Conservation (phyloP, 2,888 invertebrate genomes). For the Xylocampa areola region DNA sequence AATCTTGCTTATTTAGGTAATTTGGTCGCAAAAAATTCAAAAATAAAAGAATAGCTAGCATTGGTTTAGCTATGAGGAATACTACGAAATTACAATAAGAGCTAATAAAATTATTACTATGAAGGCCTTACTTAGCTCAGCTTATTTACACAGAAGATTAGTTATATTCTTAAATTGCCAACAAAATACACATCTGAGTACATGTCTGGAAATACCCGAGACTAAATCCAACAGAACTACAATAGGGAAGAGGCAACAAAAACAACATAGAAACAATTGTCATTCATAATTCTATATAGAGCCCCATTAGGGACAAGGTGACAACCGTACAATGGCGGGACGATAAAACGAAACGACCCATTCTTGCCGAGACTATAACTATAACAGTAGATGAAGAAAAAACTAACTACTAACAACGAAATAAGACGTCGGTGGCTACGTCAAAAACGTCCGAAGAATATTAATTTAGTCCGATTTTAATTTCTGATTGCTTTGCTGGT, state of each 20-base stretch:
- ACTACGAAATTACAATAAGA: slow-evolving; percentile 12
- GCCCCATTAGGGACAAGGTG: slow-evolving; percentile 67
- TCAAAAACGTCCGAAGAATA: slow-evolving; percentile 63
- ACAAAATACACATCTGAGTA: not conserved
- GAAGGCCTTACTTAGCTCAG: slow-evolving; percentile 19
- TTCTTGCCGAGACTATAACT: slow-evolving; percentile 51
- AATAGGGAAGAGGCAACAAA: slow-evolving; percentile 43
- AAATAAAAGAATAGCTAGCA: slow-evolving; percentile 19
- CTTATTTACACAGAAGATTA: slow-evolving; percentile 25
- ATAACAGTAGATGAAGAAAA: slow-evolving; percentile 57
- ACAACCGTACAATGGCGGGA: slow-evolving; percentile 58
- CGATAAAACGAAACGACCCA: slow-evolving; percentile 59
- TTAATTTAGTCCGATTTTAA: slow-evolving; percentile 69
- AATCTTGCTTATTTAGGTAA: slow-evolving; percentile 6
- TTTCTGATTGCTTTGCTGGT: slow-evolving; percentile 69
- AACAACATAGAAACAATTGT: slow-evolving; percentile 57
- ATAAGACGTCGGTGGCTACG: slow-evolving; percentile 41
- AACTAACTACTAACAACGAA: slow-evolving; percentile 45
- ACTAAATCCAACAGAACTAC: slow-evolving; percentile 4
- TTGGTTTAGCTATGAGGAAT: slow-evolving; percentile 28
- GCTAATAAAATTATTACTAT: slow-evolving; percentile 27
- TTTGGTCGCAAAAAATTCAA: slow-evolving; percentile 28
- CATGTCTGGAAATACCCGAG: not conserved
- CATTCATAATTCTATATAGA: slow-evolving; percentile 57
- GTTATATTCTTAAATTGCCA: too few relatives aligned